These are phyloP conservation scores for Drosophila cardini DNA, from an alignment of 1,140 invertebrate genomes.

Conservation along the genomic window DNA sequence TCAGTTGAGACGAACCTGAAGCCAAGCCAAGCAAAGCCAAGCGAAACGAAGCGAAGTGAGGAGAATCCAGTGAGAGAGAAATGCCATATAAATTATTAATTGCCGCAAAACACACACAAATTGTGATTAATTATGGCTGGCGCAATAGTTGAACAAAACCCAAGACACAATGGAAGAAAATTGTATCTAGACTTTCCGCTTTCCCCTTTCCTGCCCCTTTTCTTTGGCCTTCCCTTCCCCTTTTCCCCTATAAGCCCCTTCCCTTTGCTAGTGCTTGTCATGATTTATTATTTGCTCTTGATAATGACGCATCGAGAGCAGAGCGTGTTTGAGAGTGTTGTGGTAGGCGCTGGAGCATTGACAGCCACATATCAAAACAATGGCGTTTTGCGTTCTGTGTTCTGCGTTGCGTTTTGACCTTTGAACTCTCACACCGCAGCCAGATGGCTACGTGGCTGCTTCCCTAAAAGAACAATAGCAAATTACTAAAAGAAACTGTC, in stretches of 20 bases:
- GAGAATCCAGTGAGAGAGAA: conserved; percentile 23
- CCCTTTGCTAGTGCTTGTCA: conserved; percentile 53
- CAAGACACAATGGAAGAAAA: conserved; percentile 54
- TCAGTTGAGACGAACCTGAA: conserved; percentile 12
- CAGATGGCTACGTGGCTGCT: conserved; percentile 9
- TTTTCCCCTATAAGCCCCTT: conserved; percentile 3
- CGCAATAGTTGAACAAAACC: conserved; percentile 60
- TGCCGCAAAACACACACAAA: conserved; percentile 76
- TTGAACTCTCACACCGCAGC: conserved; percentile 51
- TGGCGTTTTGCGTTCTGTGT: conserved; percentile 47
- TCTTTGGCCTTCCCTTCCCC: background rate
- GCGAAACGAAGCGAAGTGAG: too few relatives aligned
- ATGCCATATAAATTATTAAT: conserved; percentile 76
- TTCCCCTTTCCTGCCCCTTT: background rate
- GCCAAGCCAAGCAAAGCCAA: conserved; percentile 16
- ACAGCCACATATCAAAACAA: conserved; percentile 77
- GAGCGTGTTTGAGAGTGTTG: background rate
- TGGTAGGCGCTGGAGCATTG: conserved; percentile 61
- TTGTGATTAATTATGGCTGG: conserved; percentile 76
- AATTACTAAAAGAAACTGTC: background rate
- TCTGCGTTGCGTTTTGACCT: conserved; percentile 60
- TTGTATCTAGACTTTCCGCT: conserved; percentile 39
- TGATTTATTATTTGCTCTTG: conserved; percentile 83
- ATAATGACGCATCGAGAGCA: conserved; percentile 69
- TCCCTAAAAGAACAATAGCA: conserved; percentile 14